Evolutionary conservation across 2,888 invertebrate genomes (phyloP).

Genomic region (Agrenia bidenticulata): DNA sequence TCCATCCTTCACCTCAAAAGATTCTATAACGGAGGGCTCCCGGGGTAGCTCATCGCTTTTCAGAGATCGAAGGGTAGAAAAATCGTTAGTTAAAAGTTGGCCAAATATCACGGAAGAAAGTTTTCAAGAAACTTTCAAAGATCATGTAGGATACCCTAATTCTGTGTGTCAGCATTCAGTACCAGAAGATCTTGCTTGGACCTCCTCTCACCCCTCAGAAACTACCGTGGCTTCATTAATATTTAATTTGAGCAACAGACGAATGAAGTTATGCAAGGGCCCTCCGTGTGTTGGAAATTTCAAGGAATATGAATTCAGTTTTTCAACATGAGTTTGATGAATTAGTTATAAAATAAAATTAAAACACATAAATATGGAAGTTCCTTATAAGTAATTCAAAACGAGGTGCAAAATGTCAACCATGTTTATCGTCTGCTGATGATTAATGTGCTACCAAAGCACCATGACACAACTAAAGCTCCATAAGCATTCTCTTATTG

Average conservation of each 20-base stretch:
- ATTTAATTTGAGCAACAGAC: slow-evolving; percentile 36
- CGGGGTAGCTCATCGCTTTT: slow-evolving; percentile 32
- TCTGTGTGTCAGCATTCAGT: slow-evolving; percentile 41
- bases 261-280: slow-evolving; percentile 33
- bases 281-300: slow-evolving; percentile 35
- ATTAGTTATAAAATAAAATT: no score
- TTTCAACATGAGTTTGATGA: no score
- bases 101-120: slow-evolving; percentile 35
- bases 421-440: no score
- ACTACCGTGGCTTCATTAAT: slow-evolving; percentile 41
- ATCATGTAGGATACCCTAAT: slow-evolving; percentile 42
- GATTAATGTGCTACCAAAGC: no score
- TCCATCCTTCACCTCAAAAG: slow-evolving; percentile 18
- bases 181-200: slow-evolving; percentile 20
- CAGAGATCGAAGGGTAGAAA: slow-evolving; percentile 38
- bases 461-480: no score
- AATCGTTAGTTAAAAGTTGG: slow-evolving; percentile 20
- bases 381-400: no score
- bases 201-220: slow-evolving; percentile 18
- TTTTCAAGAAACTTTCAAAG: slow-evolving; percentile 39
- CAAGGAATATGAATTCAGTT: no score
- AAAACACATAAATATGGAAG: no score
- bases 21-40: slow-evolving; percentile 31
- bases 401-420: no score
- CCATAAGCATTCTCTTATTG: no score